A percentile compares a stretch with the other conserved stretches of the same genome.
Evolutionary conservation across 2,888 invertebrate genomes (phyloP).

Genomic region (Drosophila neotestacea): DNA sequence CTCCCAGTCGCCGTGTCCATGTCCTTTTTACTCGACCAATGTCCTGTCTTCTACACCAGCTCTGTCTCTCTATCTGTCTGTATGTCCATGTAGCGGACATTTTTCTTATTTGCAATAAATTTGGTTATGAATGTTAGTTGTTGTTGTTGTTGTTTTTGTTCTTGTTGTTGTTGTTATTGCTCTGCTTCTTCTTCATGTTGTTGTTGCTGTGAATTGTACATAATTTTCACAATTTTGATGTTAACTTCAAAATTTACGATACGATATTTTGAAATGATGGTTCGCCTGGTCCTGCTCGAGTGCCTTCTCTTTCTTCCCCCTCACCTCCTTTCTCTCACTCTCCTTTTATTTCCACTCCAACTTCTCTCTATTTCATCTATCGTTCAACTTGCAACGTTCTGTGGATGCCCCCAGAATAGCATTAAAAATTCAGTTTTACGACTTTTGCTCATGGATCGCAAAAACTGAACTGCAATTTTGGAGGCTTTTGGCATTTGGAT

Average conservation of each 20-base stretch:
- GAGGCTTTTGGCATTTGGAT: constrained; percentile 34
- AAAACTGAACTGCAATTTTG: constrained; percentile 28
- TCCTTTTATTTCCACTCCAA: neutral
- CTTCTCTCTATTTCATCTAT: constrained; percentile 45
- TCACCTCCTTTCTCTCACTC: neutral
- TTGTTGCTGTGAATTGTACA: constrained; percentile 71
- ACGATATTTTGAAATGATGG: constrained; percentile 78
- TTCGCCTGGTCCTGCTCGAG: constrained; percentile 23
- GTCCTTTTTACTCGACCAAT: constrained; percentile 51
- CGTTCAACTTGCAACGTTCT: constrained; percentile 31
- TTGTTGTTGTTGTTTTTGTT: constrained; percentile 46
- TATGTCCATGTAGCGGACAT: constrained; percentile 68
- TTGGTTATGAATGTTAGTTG: constrained; percentile 83
- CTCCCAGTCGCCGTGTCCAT: constrained; percentile 61
- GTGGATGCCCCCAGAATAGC: constrained; percentile 29
- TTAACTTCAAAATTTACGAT: constrained; percentile 83
- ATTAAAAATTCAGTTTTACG: constrained; percentile 69
- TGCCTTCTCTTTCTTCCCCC: constrained; percentile 17
- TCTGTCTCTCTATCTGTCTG: constrained; percentile 37
- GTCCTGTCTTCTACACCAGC: constrained; percentile 56
- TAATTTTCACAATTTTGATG: constrained; percentile 83
- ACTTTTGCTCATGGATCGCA: constrained; percentile 45
- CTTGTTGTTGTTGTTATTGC: constrained; percentile 46
- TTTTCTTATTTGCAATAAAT: constrained; percentile 84
- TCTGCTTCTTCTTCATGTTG: constrained; percentile 52